phyloP scores from a whole-genome alignment of 2,888 invertebrate species.

The Leptopterna dolabrata region DNA sequence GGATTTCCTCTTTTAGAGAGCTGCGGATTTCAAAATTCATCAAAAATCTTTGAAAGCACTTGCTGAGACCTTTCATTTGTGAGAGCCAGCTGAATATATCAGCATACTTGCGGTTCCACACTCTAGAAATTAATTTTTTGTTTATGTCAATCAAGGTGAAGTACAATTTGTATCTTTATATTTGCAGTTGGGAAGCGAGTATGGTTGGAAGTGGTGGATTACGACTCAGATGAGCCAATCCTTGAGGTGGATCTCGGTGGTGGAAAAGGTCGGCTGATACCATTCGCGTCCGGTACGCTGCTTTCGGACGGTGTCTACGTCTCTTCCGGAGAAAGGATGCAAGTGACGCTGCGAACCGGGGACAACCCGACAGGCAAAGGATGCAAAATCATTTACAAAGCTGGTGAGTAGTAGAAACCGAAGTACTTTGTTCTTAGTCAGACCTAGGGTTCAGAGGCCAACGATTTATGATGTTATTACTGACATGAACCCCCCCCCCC shows the following conservation, averaged over 20 bases:
- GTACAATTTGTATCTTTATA: background rate
- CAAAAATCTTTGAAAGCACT: background rate
- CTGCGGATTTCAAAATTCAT: too few species aligned
- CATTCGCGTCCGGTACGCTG: constrained; percentile 71
- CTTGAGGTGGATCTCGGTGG: constrained; percentile 73
- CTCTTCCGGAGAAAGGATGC: constrained; percentile 73
- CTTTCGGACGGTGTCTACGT: constrained; percentile 77
- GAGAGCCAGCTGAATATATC: too few species aligned
- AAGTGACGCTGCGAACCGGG: constrained; percentile 75
- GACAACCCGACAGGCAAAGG: constrained; percentile 75
- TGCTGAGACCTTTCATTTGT: background rate
- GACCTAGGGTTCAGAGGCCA: too few species aligned
- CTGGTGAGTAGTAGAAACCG: constrained; percentile 68
- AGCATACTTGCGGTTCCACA: too few species aligned
- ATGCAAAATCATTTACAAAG: constrained; percentile 76
- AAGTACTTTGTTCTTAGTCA: too few species aligned
- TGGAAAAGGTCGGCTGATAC: constrained; percentile 69
- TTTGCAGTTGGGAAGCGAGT: constrained; percentile 73
- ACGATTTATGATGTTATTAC: too few species aligned
- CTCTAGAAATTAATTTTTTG: too few species aligned
- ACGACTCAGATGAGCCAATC: constrained; percentile 71
- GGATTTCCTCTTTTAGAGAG: too few species aligned
- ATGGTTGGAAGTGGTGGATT: constrained; percentile 77
- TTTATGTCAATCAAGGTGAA: too few species aligned
- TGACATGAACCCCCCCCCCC: too few species aligned